Evolutionary conservation across 1,140 invertebrate species (phyloP).

Genomic region (Drosophila quadrilineata): DNA sequence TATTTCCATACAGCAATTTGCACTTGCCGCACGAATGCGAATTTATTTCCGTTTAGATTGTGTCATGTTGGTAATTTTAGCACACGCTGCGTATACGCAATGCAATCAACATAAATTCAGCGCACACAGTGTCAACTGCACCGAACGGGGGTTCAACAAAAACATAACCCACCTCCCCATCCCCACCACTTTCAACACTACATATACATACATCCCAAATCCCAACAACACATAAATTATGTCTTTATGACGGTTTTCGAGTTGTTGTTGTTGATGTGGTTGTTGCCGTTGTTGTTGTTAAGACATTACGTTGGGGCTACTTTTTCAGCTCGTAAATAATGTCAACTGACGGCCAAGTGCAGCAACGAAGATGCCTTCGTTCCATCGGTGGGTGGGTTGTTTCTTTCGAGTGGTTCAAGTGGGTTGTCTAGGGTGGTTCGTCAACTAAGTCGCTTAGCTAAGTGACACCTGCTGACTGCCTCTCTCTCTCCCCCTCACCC

Average conservation of each 20-base stretch:
- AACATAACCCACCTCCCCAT: no score
- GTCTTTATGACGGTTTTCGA: constrained; percentile 9
- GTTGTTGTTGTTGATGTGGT: constrained; percentile 2
- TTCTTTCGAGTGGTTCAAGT: background rate
- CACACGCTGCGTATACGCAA: constrained; percentile 64
- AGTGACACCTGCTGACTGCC: constrained; percentile 55
- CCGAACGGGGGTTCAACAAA: background rate
- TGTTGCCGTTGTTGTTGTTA: background rate
- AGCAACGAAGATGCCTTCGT: no score
- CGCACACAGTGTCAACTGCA: constrained; percentile 31
- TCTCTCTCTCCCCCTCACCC: no score
- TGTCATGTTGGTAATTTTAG: constrained; percentile 75
- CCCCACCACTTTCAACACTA: no score
- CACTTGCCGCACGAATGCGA: constrained; percentile 51
- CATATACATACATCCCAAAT: background rate
- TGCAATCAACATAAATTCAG: constrained; percentile 29
- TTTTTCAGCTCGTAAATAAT: constrained; percentile 28
- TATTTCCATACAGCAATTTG: constrained; percentile 41
- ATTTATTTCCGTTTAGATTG: constrained; percentile 79
- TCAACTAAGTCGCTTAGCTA: constrained; percentile 44
- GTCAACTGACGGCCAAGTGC: background rate
- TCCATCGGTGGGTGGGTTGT: no score
- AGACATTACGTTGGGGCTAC: background rate
- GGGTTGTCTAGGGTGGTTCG: background rate
- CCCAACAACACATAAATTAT: constrained; percentile 22